Conservation (phyloP, 92 coral and sea anemone species). For the Muricea muricata region DNA sequence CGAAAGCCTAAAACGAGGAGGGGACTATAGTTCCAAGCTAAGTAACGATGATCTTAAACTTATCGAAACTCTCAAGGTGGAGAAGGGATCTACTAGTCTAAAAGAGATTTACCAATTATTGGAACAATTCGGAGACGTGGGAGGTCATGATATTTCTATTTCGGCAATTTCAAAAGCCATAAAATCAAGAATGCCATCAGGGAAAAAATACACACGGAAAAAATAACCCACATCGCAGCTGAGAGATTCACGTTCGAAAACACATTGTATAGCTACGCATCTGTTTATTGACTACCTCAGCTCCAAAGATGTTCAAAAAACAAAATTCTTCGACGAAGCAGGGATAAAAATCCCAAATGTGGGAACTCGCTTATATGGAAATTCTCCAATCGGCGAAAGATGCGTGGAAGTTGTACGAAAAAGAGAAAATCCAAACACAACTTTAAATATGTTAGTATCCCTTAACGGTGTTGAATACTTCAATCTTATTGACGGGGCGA, state of each 20-base stretch:
- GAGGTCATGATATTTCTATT: conserved; percentile 47
- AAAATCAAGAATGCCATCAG: conserved; percentile 32
- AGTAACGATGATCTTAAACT: conserved; percentile 58
- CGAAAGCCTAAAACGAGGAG: conserved; percentile 40
- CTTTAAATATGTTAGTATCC: no score
- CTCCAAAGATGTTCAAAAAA: conserved; percentile 1
- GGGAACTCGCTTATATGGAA: conserved; percentile 53
- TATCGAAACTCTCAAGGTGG: conserved; percentile 54
- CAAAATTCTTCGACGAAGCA: conserved; percentile 61
- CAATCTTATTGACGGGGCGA: conserved; percentile 49
- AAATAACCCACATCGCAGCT: conserved; percentile 36
- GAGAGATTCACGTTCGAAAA: conserved; percentile 50
- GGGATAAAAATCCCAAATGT: conserved; percentile 54
- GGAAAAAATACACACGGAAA: conserved; percentile 53
- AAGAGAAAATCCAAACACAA: no score
- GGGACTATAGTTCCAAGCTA: conserved; percentile 28
- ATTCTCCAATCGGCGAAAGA: conserved; percentile 48
- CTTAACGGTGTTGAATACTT: conserved; percentile 42
- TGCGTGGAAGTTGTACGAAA: conserved; percentile 47
- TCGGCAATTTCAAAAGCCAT: conserved; percentile 49
- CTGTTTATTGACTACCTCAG: no score
- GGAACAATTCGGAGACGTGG: conserved; percentile 22
- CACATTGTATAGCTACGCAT: no score
- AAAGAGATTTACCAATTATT: conserved; percentile 30
- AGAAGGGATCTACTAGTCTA: conserved; percentile 40